These are phyloP conservation scores for Stegophylla sp. DNA, from an alignment of 2,888 invertebrate species.

Conservation along the genomic window DNA sequence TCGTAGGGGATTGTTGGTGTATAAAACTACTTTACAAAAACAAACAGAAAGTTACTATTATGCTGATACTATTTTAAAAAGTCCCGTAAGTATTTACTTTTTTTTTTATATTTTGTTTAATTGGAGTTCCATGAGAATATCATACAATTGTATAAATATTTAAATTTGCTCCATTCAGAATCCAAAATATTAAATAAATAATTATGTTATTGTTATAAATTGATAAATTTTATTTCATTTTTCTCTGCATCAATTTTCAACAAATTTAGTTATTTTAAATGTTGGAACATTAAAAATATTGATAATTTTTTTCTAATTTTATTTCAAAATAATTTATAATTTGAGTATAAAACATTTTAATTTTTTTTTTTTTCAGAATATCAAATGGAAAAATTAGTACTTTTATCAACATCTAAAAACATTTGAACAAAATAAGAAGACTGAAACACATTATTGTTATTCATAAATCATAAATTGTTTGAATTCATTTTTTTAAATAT, in stretches of 20 bases:
- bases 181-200: too few species aligned
- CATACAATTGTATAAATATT: too few species aligned
- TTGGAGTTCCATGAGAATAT: background rate
- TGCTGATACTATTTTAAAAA: conserved; percentile 74
- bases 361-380: conserved; percentile 65
- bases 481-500: background rate
- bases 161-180: too few species aligned
- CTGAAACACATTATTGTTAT: conserved; percentile 19
- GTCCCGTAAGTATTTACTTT: conserved; percentile 63
- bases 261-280: too few species aligned
- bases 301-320: too few species aligned
- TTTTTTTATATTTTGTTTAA: conserved; percentile 50
- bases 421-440: conserved; percentile 46
- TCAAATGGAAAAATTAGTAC: conserved; percentile 68
- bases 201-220: too few species aligned
- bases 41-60: conserved; percentile 77
- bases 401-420: background rate
- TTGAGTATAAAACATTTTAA: too few species aligned
- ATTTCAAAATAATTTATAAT: too few species aligned
- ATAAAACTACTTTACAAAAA: conserved; percentile 71
- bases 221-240: too few species aligned
- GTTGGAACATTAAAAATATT: too few species aligned
- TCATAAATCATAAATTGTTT: background rate
- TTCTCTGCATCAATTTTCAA: too few species aligned
- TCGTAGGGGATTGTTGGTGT: conserved; percentile 70